A percentile compares a stretch with the other conserved stretches of the same genome.
These are phyloP conservation scores for Temnothorax nylanderi DNA, from an alignment of 1,140 invertebrate genomes.

Conservation along the genomic window DNA sequence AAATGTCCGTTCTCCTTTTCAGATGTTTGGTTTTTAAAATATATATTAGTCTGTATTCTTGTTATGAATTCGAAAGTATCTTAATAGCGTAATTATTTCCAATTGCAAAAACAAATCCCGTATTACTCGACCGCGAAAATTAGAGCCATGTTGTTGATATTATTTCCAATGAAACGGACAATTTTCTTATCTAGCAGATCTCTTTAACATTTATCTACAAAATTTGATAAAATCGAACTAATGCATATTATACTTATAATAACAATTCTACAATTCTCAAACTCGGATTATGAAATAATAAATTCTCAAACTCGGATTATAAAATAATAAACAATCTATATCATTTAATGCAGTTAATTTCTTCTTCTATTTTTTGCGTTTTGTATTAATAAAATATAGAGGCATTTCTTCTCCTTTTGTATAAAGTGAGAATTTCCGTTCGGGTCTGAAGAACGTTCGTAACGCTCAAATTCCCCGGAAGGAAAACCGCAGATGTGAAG, in stretches of 20 bases:
- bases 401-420: background rate
- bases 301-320: background rate
- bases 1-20: background rate
- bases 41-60: background rate
- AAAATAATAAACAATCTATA: background rate
- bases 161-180: background rate
- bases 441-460: background rate
- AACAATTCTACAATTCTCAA: background rate
- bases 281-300: background rate
- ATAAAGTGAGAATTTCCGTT: conserved; percentile 31
- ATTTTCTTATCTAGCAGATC: background rate
- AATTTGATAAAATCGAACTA: background rate
- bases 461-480: conserved; percentile 60
- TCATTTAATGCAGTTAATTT: background rate
- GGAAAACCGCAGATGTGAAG: conserved; percentile 74
- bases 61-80: background rate
- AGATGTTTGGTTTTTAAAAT: background rate
- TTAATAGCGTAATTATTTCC: background rate
- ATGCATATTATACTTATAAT: too few species aligned
- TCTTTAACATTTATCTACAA: background rate
- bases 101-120: background rate
- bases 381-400: background rate
- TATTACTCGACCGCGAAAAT: background rate
- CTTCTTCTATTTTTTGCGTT: background rate
- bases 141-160: background rate